Percentiles rank a stretch among this genome's conserved stretches.
Evolutionary conservation across 1,140 invertebrate genomes (phyloP).

Genomic region (Helicoverpa armigera): DNA sequence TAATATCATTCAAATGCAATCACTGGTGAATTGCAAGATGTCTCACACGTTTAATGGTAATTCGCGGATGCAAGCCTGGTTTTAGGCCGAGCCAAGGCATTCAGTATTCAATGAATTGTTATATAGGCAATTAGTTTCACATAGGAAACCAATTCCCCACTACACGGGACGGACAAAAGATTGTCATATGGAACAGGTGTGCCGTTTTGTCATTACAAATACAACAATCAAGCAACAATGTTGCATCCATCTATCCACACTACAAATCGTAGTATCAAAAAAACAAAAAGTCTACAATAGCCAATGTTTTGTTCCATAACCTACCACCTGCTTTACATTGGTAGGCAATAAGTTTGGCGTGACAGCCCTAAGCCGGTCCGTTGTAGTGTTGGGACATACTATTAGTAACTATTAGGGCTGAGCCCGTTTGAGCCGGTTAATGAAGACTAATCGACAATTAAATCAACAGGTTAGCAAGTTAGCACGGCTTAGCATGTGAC

Average conservation of each 20-base stretch:
- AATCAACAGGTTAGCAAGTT: constrained; percentile 77
- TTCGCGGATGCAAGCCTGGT: neutral
- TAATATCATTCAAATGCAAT: neutral
- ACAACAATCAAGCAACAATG: neutral
- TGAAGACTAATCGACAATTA: constrained; percentile 82
- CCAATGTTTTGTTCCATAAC: neutral
- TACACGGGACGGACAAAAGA: too few relatives aligned
- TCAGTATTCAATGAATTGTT: too few relatives aligned
- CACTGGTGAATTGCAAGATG: neutral
- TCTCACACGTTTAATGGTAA: neutral
- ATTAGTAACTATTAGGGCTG: constrained; percentile 79
- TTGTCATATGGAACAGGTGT: too few relatives aligned
- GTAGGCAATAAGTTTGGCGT: constrained; percentile 52
- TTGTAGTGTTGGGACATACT: constrained; percentile 64
- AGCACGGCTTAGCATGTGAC: constrained; percentile 27
- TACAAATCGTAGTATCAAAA: neutral
- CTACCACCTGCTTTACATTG: constrained; percentile 44
- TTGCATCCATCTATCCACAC: neutral
- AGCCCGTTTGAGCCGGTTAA: constrained; percentile 71
- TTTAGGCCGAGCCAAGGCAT: too few relatives aligned
- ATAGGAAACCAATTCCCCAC: too few relatives aligned
- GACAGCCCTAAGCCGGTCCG: constrained; percentile 58
- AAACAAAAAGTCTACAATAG: constrained; percentile 8
- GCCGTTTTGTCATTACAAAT: too few relatives aligned
- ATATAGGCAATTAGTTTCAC: too few relatives aligned